phyloP scores from a whole-genome alignment of 1,140 invertebrate genomes.

The Helicoverpa zea region DNA sequence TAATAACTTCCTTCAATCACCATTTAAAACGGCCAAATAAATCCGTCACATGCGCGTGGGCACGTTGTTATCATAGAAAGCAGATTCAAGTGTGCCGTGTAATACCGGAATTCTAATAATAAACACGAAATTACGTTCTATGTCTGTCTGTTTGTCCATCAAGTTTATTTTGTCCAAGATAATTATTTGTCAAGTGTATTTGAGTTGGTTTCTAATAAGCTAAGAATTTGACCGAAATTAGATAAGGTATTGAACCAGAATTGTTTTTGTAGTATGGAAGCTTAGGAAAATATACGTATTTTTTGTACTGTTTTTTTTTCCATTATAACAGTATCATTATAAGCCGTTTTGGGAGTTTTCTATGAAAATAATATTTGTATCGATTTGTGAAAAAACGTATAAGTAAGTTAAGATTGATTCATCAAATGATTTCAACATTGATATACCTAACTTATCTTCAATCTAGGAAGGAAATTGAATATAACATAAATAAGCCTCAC shows the following conservation, averaged over 20 bases:
- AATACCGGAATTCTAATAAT: slow-evolving; percentile 75
- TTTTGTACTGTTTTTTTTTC: too few species aligned
- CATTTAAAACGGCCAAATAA: slow-evolving; percentile 52
- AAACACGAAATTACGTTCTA: slow-evolving; percentile 63
- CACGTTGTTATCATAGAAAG: slow-evolving; percentile 77
- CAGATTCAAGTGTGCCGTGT: slow-evolving; percentile 74
- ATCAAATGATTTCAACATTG: too few species aligned
- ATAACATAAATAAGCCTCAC: too few species aligned
- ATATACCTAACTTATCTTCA: too few species aligned
- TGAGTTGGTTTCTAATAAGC: slow-evolving; percentile 43
- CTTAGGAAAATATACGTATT: not conserved
- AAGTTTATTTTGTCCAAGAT: slow-evolving; percentile 48
- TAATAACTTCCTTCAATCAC: not conserved
- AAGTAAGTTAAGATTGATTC: too few species aligned
- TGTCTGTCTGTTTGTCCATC: slow-evolving; percentile 47
- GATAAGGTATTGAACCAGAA: not conserved
- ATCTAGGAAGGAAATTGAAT: too few species aligned
- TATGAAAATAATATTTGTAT: too few species aligned
- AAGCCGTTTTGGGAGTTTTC: too few species aligned
- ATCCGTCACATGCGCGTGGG: slow-evolving; percentile 69
- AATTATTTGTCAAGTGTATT: slow-evolving; percentile 45
- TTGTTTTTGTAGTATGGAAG: not conserved
- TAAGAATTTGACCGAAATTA: slow-evolving; percentile 21
- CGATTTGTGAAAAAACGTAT: too few species aligned
- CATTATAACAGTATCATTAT: too few species aligned